Percentiles rank a stretch among this genome's conserved stretches.
Conservation (phyloP, 2,888 invertebrate genomes). For the Leptinotarsa peninsularis region DNA sequence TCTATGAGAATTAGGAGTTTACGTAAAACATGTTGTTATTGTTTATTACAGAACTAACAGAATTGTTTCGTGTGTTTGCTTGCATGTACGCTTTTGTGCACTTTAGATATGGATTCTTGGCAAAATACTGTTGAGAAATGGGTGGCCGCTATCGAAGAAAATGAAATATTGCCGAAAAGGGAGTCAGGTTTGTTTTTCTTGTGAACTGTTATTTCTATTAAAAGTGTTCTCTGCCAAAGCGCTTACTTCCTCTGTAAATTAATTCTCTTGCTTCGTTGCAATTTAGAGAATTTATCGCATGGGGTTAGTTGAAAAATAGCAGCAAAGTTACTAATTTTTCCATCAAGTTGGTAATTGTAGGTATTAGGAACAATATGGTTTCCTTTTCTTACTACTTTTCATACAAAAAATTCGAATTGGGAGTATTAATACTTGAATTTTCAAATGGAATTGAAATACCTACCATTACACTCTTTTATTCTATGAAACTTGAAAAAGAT, state of each 20-base stretch:
- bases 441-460: no score
- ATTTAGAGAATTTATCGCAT: constrained; percentile 23
- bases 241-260: constrained; percentile 13
- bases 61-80: constrained; percentile 37
- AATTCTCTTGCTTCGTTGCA: constrained; percentile 10
- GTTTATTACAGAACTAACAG: neutral
- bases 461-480: no score
- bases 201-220: constrained; percentile 25
- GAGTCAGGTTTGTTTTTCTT: constrained; percentile 61
- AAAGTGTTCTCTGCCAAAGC: constrained; percentile 18
- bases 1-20: neutral
- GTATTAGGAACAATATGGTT: neutral
- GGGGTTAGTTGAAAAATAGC: neutral
- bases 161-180: constrained; percentile 55
- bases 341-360: neutral
- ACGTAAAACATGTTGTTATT: neutral
- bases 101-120: constrained; percentile 53
- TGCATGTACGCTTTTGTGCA: constrained; percentile 52
- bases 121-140: constrained; percentile 59
- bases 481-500: no score
- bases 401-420: no score
- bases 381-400: no score
- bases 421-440: no score
- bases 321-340: neutral
- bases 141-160: constrained; percentile 62